A percentile compares a stretch with the other conserved stretches of the same genome.
Evolutionary conservation across 2,888 invertebrate genomes (phyloP).

Genomic region (Vannuccia rotundouncinata): DNA sequence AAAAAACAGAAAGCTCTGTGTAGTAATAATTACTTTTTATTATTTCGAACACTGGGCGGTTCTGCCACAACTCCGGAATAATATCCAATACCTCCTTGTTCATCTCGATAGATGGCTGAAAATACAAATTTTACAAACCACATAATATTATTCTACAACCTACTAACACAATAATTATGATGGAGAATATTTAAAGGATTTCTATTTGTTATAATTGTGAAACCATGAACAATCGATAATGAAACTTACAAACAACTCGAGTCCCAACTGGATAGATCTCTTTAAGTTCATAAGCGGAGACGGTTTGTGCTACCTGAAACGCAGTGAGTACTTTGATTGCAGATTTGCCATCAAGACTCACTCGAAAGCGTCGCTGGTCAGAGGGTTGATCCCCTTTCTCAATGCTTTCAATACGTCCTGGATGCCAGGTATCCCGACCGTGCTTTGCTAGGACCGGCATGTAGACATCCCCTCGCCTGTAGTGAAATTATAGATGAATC

Average conservation of each 20-base stretch:
- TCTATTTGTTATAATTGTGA: no score
- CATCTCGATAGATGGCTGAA: constrained; percentile 35
- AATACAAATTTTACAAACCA: no score
- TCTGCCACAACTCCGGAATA: constrained; percentile 78
- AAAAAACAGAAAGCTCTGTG: neutral
- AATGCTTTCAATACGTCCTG: constrained; percentile 29
- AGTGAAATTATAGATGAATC: no score
- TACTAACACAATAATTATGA: no score
- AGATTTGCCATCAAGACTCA: constrained; percentile 16
- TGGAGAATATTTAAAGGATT: no score
- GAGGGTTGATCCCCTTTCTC: neutral
- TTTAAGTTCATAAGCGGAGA: constrained; percentile 27
- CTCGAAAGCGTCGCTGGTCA: constrained; percentile 11
- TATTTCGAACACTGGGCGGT: constrained; percentile 69
- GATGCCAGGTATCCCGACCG: constrained; percentile 21
- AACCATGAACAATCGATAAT: no score
- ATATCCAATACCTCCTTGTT: constrained; percentile 41
- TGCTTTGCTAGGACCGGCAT: constrained; percentile 34
- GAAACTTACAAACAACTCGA: constrained; percentile 38
- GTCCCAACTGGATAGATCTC: constrained; percentile 38
- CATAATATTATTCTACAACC: no score
- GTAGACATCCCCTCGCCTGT: neutral
- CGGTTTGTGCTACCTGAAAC: constrained; percentile 25
- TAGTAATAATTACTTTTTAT: constrained; percentile 61
- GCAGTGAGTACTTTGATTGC: constrained; percentile 2